Base-by-base conservation (phyloP, 2,797 vertebrate species). In the Chaunax sp. region DNA sequence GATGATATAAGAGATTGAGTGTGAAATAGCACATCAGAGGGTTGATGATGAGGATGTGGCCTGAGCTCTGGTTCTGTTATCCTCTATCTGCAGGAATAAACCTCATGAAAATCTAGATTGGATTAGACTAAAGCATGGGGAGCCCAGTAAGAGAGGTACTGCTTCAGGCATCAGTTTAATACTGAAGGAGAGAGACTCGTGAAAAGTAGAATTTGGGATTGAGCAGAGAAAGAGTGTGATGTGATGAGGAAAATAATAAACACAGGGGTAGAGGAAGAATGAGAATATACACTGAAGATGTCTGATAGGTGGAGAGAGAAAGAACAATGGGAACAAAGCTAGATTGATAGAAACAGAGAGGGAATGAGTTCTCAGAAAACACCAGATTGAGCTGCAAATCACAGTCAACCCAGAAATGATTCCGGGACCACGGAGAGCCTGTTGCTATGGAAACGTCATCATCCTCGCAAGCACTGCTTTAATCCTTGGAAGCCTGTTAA, bases 391-490 rank as follows among this genome's bases (percentile, higher is more conserved):
- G 88, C 87, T 79, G 84, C 87, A 92, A 91, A 90, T 90, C 89
- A 89, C 80, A 87, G 90, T 85, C 86, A 90, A 86, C 88, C 87
- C 90, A 92, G 87, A 90, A 90, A 91, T 84, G 83, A 88, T 86
- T 89, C 84, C 80, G 41, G 62, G 86, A 85, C 87, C 82, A 69
- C 55, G 3, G 84, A 92, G 85, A 88, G 91, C 88, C 89, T 92
- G 94, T 95, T 95, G 92, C 94, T 88, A 94, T 95, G 91, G 93
- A 82, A 94, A 95, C 93, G 33, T 35, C 33, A 69, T 91, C 91
- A 93, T 93, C 85, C 91, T 91, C 18, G 86, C 79, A 86, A 82
- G 77, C 87, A 84, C 86, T 80, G 84, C 90, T 92, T 92, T 93
- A 92, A 94, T 94, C 91, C 80, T 69, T 82, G 84, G 90, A 92